Evolutionary conservation across 2,797 vertebrate genomes (phyloP), one percentile per base, ranked within the genome.

Genomic region (Sebastes trivittatus): DNA sequence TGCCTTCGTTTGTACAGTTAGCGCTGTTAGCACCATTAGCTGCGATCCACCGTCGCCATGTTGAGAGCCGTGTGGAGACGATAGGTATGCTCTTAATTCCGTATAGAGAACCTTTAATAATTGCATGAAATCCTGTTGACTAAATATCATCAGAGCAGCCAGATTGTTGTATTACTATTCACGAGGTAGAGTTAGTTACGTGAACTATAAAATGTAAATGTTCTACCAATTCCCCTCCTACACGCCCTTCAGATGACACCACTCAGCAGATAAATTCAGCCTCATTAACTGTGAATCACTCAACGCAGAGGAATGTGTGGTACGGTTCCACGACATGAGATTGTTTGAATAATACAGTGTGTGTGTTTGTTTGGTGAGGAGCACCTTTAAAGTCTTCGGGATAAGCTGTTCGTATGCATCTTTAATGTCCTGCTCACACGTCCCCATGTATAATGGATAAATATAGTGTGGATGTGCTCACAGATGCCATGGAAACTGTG

Each of bases 371-470:
- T 91, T 88, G 85, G 82, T 8, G 82, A 87, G 74, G 79, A 88
- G 88, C 6, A 32, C 77, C 90, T 87, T 86, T 85, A 86, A 91
- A 89, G 90, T 92, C 89, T 83, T 80, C 65, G 77, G 75, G 74
- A 84, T 88, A 80, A 86, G 80, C 80, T 88, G 86, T 87, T 88
- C n/a, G 4, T 75, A 86, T 94, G 89, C 90, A 94, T 90, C 89
- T 93, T 94, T 93, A 91, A 94, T 93, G 77, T 76, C 38, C 30
- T 16, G 77, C 90, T 87, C 88, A 84, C 89, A 82, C 65, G 32
- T 91, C 60, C 58, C 85, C 88, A 91, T 94, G 72, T 92, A 91
- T 93, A 89, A 94, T 94, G 64, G 85, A 94, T 91, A 90, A 22
- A 85, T 84, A 68, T 72, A 77, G 88, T 90, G 77, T 78, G 67